These are phyloP conservation scores for Melanotaenia boesemani DNA, from an alignment of 2,797 vertebrate genomes.

Conservation along the genomic window DNA sequence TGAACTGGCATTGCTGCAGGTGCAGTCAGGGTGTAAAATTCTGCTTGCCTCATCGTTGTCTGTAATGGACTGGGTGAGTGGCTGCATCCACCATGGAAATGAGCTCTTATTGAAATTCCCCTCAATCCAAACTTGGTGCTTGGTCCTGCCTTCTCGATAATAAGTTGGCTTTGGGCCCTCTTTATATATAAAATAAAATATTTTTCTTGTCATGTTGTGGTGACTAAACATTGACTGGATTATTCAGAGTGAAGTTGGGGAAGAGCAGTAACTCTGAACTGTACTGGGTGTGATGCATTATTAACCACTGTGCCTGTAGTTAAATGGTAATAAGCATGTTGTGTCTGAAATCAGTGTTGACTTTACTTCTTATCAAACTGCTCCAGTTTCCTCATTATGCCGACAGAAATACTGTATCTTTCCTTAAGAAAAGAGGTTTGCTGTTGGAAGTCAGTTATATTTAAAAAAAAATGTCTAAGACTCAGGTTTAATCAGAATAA, in stretches of 20 bases:
- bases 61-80: background rate
- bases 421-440: background rate
- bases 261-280: background rate
- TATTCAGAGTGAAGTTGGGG: background rate
- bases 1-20: background rate
- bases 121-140: background rate
- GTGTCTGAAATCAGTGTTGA: background rate
- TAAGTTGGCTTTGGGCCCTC: background rate
- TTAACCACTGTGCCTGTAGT: background rate
- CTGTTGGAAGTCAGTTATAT: background rate
- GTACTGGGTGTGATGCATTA: background rate
- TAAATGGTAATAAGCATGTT: background rate
- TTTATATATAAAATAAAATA: background rate
- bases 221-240: background rate
- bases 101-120: background rate
- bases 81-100: background rate
- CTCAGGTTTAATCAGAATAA: constrained; percentile 3
- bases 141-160: background rate
- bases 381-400: background rate
- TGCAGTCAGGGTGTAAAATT: constrained; percentile 4
- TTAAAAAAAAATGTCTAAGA: background rate
- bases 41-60: constrained; percentile 1
- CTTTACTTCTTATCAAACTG: background rate
- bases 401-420: background rate
- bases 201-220: background rate